These are phyloP conservation scores for Papilio elwesi DNA, from an alignment of 2,888 invertebrate genomes.

Conservation along the genomic window DNA sequence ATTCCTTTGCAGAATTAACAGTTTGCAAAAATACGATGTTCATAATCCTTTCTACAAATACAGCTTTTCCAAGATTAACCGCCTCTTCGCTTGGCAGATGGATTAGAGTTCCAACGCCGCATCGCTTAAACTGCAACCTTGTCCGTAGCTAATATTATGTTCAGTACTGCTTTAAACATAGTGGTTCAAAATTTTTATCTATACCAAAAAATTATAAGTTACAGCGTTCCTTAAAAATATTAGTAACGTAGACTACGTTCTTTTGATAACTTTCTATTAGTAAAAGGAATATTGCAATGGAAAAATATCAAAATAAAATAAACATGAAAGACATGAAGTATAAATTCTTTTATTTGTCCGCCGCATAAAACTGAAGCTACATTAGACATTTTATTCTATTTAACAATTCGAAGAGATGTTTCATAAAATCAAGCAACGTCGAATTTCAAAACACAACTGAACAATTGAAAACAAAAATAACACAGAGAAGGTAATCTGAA, in stretches of 20 bases:
- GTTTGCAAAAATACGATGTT: slow-evolving; percentile 8
- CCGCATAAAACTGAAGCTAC: background rate
- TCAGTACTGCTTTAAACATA: slow-evolving; percentile 5
- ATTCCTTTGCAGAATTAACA: background rate
- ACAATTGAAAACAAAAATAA: slow-evolving; percentile 35
- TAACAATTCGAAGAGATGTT: background rate
- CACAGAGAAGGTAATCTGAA: slow-evolving; percentile 35
- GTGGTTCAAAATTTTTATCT: background rate
- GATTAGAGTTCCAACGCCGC: slow-evolving; percentile 17
- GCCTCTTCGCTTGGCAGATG: slow-evolving; percentile 11
- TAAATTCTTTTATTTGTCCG: background rate
- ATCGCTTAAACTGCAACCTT: slow-evolving; percentile 17
- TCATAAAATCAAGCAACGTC: slow-evolving; percentile 23
- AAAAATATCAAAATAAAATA: too few relatives aligned
- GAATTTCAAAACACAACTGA: slow-evolving; percentile 19
- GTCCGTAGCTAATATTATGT: slow-evolving; percentile 13
- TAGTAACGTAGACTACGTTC: too few relatives aligned
- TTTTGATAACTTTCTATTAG: too few relatives aligned
- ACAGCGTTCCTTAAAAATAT: too few relatives aligned
- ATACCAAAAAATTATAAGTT: too few relatives aligned
- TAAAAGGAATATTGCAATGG: too few relatives aligned
- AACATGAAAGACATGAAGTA: background rate
- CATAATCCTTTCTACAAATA: slow-evolving; percentile 21
- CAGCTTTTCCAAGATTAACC: slow-evolving; percentile 14
- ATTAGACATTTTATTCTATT: background rate